These are phyloP conservation scores for Leuciscus idus DNA, from an alignment of 2,113 vertebrate genomes.

Conservation along the genomic window DNA sequence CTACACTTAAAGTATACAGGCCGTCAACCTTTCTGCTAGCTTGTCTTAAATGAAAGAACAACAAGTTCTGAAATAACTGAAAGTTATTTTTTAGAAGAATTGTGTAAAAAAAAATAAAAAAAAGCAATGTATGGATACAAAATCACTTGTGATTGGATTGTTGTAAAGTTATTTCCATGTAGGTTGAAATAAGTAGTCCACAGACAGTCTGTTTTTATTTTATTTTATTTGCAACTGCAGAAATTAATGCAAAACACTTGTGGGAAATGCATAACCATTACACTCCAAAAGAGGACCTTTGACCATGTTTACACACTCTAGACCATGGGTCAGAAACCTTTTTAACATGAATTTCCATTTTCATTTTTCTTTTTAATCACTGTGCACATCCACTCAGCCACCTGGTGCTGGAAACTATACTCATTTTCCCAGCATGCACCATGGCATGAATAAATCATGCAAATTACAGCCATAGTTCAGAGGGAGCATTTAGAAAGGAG, in stretches of 20 bases:
- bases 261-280: constrained; percentile 11
- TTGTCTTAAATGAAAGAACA: neutral
- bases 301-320: constrained; percentile 7
- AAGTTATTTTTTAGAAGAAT: no score
- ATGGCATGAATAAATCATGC: neutral
- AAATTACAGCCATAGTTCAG: neutral
- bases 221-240: neutral
- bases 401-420: neutral
- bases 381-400: constrained; percentile 13
- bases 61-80: neutral
- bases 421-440: constrained; percentile 10
- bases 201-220: neutral
- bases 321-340: neutral
- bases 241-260: constrained; percentile 1
- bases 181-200: neutral
- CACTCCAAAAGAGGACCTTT: constrained; percentile 10
- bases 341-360: neutral
- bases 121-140: neutral
- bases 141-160: neutral
- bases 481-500: neutral
- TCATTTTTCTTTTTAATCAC: neutral
- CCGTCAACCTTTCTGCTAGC: neutral
- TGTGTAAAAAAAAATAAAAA: neutral
- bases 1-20: neutral
- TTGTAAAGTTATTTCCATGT: neutral